Base-by-base conservation (phyloP, 2,888 invertebrate species). In the Cecidostiba fungosa region DNA sequence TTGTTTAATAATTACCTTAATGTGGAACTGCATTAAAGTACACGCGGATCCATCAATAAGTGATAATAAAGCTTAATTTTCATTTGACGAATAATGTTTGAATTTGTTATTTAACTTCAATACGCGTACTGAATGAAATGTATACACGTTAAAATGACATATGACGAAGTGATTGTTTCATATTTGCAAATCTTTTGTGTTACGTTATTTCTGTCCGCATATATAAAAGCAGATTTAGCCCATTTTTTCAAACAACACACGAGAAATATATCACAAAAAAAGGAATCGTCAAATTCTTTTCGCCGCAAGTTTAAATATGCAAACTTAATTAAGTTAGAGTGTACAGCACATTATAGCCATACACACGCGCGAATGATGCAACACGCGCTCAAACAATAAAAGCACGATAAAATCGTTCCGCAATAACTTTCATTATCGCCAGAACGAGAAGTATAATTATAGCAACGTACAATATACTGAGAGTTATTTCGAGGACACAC, bases 381-480 rank as follows among this genome's bases (percentile, higher is more conserved):
- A 14, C 66, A 12, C 69, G 36, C 70, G 39, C 70, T 19, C 19
- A 70, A 70, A 39, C 8, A 39, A 70, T 39, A 70, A n/a, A 70
- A 39, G 32, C n/a, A n/a, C 70, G 70, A 36, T 70, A 16, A 39
- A 32, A 70, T 36, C 32, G 36, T n/a, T 36, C 10, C 32, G 59
- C 54, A 73, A 81, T 81, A 73, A 62, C 54, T 59, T 59, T 59
- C 23, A 59, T 59, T 59, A 59, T 59, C 54, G 23, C 8, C 54
- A 3, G n/a, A 59, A 19, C 50, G 66, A 66, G 29, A 23, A 5
- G 39, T 77, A 77, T n/a, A 81, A 80, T 47, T 59, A 32, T 32
- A n/a, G 5, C 50, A 59, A 72, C 8, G 70, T n/a, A 32, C n/a
- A 54, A 59, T 43, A 66, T 12, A 77, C n/a, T 8, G 47, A 84